Percentiles rank a stretch among this genome's conserved stretches.
Evolutionary conservation across 2,113 vertebrate genomes (phyloP).

Genomic region (Chelonoidis abingdonii): DNA sequence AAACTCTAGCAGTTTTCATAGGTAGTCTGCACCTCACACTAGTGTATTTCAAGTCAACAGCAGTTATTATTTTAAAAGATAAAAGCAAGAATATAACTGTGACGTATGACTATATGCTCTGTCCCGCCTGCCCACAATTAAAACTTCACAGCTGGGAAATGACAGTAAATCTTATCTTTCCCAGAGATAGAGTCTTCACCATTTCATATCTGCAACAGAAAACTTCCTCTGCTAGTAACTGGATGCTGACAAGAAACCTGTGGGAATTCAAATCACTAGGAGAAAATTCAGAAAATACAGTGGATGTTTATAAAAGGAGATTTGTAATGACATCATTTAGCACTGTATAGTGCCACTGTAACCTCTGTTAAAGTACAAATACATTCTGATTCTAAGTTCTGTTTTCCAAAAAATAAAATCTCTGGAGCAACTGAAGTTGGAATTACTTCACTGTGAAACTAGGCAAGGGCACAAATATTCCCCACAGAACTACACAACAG

Average conservation of each 20-base stretch:
- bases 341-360: not conserved
- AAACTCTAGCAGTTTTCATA: not conserved
- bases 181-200: not conserved
- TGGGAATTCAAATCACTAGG: not conserved
- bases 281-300: not conserved
- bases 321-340: not conserved
- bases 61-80: not conserved
- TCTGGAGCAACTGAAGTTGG: not conserved
- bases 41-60: not conserved
- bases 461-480: not conserved
- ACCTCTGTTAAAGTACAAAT: not conserved
- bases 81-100: not conserved
- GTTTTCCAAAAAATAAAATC: not conserved
- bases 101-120: not conserved
- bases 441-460: not conserved
- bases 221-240: not conserved
- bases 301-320: not conserved
- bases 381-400: not conserved
- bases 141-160: not conserved
- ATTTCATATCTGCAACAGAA: not conserved
- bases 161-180: not conserved
- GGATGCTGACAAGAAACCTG: not conserved
- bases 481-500: not conserved
- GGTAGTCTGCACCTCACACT: not conserved
- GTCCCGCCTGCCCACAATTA: no score